A percentile compares a stretch with the other conserved stretches of the same genome.
Evolutionary conservation across 2,888 invertebrate species (phyloP).

Genomic region (Drosophila longiperda): DNA sequence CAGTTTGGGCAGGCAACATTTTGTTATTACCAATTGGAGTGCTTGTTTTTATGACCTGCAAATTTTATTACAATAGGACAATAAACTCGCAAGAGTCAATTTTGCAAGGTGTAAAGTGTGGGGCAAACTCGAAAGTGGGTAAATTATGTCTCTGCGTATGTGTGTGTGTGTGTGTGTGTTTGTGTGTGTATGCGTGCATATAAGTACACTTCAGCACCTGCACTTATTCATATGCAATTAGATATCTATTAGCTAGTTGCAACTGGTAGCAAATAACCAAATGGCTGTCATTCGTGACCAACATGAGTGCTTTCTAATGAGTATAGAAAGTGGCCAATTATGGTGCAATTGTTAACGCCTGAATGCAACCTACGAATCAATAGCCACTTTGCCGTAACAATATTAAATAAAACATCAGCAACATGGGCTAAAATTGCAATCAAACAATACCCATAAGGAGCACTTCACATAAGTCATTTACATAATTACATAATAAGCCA

Average conservation of each 20-base stretch:
- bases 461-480: background rate
- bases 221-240: background rate
- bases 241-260: slow-evolving; percentile 3
- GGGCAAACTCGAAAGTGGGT: background rate
- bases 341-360: background rate
- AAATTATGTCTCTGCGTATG: background rate
- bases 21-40: background rate
- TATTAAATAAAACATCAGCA: slow-evolving; percentile 6
- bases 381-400: background rate
- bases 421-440: background rate
- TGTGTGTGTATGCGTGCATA: background rate
- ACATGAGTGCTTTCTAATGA: background rate
- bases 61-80: slow-evolving; percentile 4
- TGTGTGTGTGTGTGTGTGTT: background rate
- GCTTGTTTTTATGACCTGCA: slow-evolving; percentile 5
- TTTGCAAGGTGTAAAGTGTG: background rate
- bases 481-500: too few species aligned
- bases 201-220: background rate
- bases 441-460: background rate
- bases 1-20: background rate
- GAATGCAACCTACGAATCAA: background rate
- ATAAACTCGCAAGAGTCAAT: slow-evolving; percentile 4
- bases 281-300: background rate
- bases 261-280: background rate
- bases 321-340: background rate